Evolutionary conservation across 1,140 invertebrate species (phyloP), one percentile per base, ranked within the genome.

Genomic region (Ceratosolen solmsi): DNA sequence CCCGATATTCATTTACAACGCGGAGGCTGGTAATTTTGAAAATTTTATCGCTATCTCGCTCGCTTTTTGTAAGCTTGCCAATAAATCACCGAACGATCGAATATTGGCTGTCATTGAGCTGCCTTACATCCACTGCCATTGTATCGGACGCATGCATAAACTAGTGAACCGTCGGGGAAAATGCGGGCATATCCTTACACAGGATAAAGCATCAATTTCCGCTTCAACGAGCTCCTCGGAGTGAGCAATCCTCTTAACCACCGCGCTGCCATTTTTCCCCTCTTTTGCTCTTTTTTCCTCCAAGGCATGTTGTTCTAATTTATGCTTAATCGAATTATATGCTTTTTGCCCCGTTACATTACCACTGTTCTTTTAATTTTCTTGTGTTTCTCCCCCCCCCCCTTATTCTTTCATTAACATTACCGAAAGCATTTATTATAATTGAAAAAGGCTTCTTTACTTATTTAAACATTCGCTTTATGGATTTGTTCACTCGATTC

Each of bases 241-340:
- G 27, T 76, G 80, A 77, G 74, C 80, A 82, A 71, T 77, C 80
- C 70, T 65, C 70, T 80, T 70, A 70, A 70, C 38, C 38, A 25
- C 74, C 17, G 30, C 38, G 49, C 25, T 65, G 49, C 30, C 36
- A 51, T 63, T 76, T 63, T 60, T 77, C 49, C 38, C 22, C 25
- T 9, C 25, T 77, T 46, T 65, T 77, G 58, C 75, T 77, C 38
- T 73, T 73, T 73, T 54, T 54, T 22, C 17, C 20, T 33, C 3
- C 20, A 8, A 1, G 20, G 63, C 60, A 20, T 38, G 22, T 46
- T 25, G 8, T 70, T 70, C 36, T 70, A 70, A 41, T 70, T 70
- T 70, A 8, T 41, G 33, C 68, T 70, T 70, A 41, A 70, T 70
- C 68, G 38, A 70, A 70, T 70, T 46, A 41, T 5, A 70, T 7